A percentile compares a stretch with the other conserved stretches of the same genome.
Evolutionary conservation across 1,140 invertebrate genomes (phyloP).

Genomic region (Bombyx mori): DNA sequence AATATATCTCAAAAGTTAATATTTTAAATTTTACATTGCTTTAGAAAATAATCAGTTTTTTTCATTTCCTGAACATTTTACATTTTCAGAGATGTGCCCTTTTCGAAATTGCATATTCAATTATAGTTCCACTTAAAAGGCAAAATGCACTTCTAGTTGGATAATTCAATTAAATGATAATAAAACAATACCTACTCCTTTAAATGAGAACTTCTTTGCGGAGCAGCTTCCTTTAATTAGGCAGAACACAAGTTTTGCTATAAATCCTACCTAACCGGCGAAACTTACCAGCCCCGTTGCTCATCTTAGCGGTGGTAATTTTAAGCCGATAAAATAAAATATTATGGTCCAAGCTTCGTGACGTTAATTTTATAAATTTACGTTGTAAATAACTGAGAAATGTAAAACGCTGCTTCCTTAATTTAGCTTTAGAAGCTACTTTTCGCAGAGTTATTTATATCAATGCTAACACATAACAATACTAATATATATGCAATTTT

Average conservation of each 20-base stretch:
- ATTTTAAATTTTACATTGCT: no score
- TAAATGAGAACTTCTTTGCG: conserved; percentile 36
- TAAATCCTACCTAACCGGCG: conserved; percentile 53
- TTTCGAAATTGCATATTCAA: no score
- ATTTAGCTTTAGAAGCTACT: conserved; percentile 45
- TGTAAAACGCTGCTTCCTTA: conserved; percentile 39
- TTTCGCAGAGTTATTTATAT: no score
- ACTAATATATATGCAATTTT: no score
- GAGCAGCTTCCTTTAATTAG: conserved; percentile 64
- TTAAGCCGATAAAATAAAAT: conserved; percentile 68
- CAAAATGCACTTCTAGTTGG: background rate
- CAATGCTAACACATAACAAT: no score
- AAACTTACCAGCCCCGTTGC: conserved; percentile 50
- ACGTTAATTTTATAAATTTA: conserved; percentile 62
- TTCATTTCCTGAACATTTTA: no score
- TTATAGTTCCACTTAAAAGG: no score
- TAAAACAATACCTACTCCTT: conserved; percentile 46
- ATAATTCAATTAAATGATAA: conserved; percentile 22
- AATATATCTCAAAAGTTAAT: no score
- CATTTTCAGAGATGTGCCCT: no score
- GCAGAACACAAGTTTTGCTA: conserved; percentile 61
- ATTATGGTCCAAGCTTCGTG: conserved; percentile 50
- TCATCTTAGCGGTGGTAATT: conserved; percentile 50
- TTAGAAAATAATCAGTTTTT: no score
- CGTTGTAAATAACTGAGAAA: conserved; percentile 57